Percentiles rank a stretch among this genome's conserved stretches.
These are phyloP conservation scores for Ophonus ardosiacus DNA, from an alignment of 2,888 invertebrate genomes.

Conservation along the genomic window DNA sequence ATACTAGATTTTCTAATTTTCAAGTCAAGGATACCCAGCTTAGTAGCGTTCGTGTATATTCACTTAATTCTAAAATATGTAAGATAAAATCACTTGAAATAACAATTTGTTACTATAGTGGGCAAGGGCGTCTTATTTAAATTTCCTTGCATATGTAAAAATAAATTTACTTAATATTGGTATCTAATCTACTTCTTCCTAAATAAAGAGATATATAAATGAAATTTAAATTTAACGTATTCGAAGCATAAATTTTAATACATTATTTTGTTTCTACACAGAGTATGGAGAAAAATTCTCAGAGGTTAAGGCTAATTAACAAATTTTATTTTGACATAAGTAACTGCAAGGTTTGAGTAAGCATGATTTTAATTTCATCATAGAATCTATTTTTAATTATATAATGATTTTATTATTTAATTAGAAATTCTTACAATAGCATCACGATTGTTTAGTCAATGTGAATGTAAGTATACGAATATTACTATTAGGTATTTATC, in stretches of 20 bases:
- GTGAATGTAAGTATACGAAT: constrained; percentile 6
- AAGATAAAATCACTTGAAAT: neutral
- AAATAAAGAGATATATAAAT: constrained; percentile 26
- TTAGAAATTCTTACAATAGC: constrained; percentile 24
- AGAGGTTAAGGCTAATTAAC: constrained; percentile 22
- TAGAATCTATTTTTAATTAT: constrained; percentile 35
- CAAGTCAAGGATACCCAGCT: neutral
- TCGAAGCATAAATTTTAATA: constrained; percentile 23
- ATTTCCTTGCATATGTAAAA: constrained; percentile 11
- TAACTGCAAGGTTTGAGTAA: constrained; percentile 5
- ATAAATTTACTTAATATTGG: constrained; percentile 29
- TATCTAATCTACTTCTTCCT: neutral
- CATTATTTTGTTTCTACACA: constrained; percentile 19
- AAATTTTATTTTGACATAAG: constrained; percentile 37
- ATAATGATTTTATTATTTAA: constrained; percentile 22
- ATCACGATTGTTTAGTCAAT: neutral
- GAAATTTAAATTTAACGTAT: constrained; percentile 5
- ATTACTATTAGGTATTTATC: neutral
- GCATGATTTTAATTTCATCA: constrained; percentile 37
- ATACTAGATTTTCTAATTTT: constrained; percentile 3
- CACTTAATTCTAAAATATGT: constrained; percentile 19
- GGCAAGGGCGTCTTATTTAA: constrained; percentile 32
- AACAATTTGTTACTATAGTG: constrained; percentile 9
- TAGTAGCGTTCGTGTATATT: neutral
- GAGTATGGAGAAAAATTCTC: neutral